Conservation (phyloP, 2,113 vertebrate genomes). For the Epinephelus cyanopodus region DNA sequence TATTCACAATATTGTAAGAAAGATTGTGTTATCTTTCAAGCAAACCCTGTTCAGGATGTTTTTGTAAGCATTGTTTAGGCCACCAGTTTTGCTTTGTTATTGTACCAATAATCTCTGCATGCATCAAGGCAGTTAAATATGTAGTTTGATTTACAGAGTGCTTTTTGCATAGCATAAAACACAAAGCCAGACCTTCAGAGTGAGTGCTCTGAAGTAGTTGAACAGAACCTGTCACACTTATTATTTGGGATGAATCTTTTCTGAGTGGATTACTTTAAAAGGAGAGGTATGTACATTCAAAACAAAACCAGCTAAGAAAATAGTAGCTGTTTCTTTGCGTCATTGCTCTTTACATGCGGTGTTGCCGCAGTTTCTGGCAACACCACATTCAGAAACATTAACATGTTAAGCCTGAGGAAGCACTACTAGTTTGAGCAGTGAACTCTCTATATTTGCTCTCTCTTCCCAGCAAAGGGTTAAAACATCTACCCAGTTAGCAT, state of each 20-base stretch:
- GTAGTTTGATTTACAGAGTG: not conserved
- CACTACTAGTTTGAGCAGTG: not conserved
- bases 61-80: not conserved
- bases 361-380: not conserved
- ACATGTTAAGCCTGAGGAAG: not conserved
- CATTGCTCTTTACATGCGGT: not conserved
- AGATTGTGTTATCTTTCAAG: constrained; percentile 16
- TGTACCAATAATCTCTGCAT: not conserved
- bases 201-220: not conserved
- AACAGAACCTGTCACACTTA: too few species aligned
- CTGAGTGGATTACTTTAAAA: too few species aligned
- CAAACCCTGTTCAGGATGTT: not conserved
- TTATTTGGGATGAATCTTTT: too few species aligned
- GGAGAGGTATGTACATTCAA: too few species aligned
- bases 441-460: too few species aligned
- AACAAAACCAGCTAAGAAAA: too few species aligned
- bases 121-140: not conserved
- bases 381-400: not conserved
- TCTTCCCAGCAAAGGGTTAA: too few species aligned
- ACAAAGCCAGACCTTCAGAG: too few species aligned
- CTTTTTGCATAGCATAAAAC: too few species aligned
- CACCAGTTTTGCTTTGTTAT: not conserved
- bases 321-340: not conserved
- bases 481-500: too few species aligned
- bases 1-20: constrained; percentile 53